phyloP scores from a whole-genome alignment of 2,797 vertebrate genomes.

The Aphelocoma californica region DNA sequence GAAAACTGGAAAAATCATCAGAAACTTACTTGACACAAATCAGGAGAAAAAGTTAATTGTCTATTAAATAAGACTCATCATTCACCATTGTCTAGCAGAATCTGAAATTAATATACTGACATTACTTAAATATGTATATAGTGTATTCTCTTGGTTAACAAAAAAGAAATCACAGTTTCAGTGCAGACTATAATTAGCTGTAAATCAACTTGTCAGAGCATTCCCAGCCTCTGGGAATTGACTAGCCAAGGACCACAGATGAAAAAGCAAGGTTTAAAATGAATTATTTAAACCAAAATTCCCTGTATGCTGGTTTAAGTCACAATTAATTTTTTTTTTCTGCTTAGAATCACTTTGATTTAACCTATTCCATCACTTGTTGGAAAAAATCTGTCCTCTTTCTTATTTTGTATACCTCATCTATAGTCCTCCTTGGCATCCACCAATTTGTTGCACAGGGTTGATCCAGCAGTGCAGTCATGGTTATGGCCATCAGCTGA shows the following conservation, averaged over 20 bases:
- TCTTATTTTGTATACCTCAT: not conserved
- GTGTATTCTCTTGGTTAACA: constrained; percentile 51
- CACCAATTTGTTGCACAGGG: not conserved
- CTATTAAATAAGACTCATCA: constrained; percentile 51
- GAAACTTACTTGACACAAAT: constrained; percentile 51
- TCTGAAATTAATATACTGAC: constrained; percentile 61
- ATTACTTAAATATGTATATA: constrained; percentile 61
- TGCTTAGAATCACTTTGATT: not conserved
- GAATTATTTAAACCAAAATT: constrained; percentile 19
- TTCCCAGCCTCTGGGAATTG: constrained; percentile 18
- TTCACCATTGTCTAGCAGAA: constrained; percentile 52
- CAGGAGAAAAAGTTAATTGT: constrained; percentile 33
- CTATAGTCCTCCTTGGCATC: not conserved
- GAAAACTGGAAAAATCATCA: not conserved
- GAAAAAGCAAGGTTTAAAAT: constrained; percentile 44
- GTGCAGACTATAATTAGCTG: constrained; percentile 57
- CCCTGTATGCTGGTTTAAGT: not conserved
- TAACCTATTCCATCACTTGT: not conserved
- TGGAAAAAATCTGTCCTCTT: not conserved
- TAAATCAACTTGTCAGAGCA: constrained; percentile 61
- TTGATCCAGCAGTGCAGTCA: not conserved
- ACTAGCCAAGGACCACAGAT: constrained; percentile 35
- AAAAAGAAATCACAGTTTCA: constrained; percentile 59
- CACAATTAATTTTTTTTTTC: not conserved
- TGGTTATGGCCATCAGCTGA: not conserved